Evolutionary conservation across 2,797 vertebrate species (phyloP), one percentile per base, ranked within the genome.

Genomic region (Carapus acus): DNA sequence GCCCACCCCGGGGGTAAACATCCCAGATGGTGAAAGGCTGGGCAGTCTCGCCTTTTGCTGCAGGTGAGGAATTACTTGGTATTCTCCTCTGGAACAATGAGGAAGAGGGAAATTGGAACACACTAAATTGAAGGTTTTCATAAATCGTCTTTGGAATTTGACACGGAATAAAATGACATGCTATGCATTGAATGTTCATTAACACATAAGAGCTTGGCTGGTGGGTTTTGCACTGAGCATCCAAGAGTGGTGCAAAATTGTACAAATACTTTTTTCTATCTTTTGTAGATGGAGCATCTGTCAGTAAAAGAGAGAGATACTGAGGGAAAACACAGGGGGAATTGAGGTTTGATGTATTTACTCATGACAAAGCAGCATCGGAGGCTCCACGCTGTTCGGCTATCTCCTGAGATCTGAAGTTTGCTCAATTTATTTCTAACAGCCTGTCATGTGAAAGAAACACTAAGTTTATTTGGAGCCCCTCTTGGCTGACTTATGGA

Each of bases 281-380:
- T 31, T 15, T 21, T 15, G 34, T 49, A 4, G 51, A 52, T 47
- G 54, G 43, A 61, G 54, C 21, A 29, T 65, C 49, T 52, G 63
- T n/a, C n/a, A n/a, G n/a, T n/a, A n/a, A 59, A 56, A 43, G 52
- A 48, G 36, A 66, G 62, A 49, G 19, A 44, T 31, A 43, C 43
- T 29, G 43, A 55, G 44, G 11, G 47, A 65, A 49, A 49, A 50
- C 65, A 52, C 38, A 50, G 65, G 56, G 58, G 51, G 70, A 78
- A 68, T 62, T 51, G 67, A 49, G 58, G 71, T 58, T 56, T 66
- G 78, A 79, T 85, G 76, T 75, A 67, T 83, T 77, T 79, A 69
- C 80, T 80, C 82, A 83, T 81, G 80, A 79, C 77, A 77, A 84
- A 87, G 55, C 56, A 65, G 67, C 73, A 62, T 46, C 65, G 64